These are phyloP conservation scores for Gambelia wislizenii DNA, from an alignment of 2,797 vertebrate species.

Conservation along the genomic window DNA sequence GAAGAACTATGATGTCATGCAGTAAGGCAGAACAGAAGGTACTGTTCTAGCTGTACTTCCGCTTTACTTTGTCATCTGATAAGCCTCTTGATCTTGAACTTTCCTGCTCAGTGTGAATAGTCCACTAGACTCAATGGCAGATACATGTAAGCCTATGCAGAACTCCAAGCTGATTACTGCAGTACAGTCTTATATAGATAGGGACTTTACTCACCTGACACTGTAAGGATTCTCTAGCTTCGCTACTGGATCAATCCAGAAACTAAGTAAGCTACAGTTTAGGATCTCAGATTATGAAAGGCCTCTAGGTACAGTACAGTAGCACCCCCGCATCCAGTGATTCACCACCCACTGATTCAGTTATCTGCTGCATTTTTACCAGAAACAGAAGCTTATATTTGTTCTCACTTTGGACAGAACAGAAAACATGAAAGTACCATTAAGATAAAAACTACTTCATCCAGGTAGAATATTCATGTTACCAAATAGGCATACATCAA, in stretches of 20 bases:
- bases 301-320: too few species aligned
- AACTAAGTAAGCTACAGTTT: too few species aligned
- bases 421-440: constrained; percentile 16
- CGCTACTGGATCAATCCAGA: too few species aligned
- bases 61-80: too few species aligned
- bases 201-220: not conserved
- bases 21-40: too few species aligned
- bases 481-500: constrained; percentile 13
- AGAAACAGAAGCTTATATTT: constrained; percentile 8
- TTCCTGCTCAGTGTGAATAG: not conserved
- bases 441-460: constrained; percentile 19
- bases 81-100: not conserved
- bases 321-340: too few species aligned
- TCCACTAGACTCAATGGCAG: not conserved
- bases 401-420: constrained; percentile 23
- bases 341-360: too few species aligned
- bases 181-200: not conserved
- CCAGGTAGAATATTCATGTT: not conserved
- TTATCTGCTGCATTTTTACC: constrained; percentile 9
- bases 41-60: too few species aligned
- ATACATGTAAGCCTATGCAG: not conserved
- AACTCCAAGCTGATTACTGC: not conserved
- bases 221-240: not conserved
- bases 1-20: too few species aligned
- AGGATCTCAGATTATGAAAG: too few species aligned